These are phyloP conservation scores for Cephonodes hylas DNA, from an alignment of 2,888 invertebrate genomes.

Conservation along the genomic window DNA sequence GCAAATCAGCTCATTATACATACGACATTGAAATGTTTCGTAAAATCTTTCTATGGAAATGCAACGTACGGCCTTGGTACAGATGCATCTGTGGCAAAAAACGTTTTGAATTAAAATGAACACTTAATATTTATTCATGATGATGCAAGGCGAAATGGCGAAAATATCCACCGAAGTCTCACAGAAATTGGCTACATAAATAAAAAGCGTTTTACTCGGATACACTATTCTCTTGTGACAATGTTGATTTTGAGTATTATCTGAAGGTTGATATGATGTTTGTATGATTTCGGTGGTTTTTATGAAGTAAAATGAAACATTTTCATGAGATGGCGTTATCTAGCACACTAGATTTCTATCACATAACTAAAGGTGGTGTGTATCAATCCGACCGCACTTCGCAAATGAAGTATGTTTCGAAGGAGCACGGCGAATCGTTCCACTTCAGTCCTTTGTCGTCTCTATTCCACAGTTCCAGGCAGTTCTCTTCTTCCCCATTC, in stretches of 20 bases:
- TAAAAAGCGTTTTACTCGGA: not conserved
- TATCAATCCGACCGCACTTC: slow-evolving; percentile 85
- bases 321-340: slow-evolving; percentile 37
- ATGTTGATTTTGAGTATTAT: not conserved
- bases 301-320: slow-evolving; percentile 4
- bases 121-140: not conserved
- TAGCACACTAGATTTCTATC: slow-evolving; percentile 49
- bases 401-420: slow-evolving; percentile 95
- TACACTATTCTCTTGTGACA: not conserved
- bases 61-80: not conserved
- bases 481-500: slow-evolving; percentile 96
- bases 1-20: slow-evolving; percentile 2
- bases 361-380: slow-evolving; percentile 18
- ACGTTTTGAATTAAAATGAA: not conserved
- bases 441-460: slow-evolving; percentile 95
- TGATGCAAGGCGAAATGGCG: not conserved
- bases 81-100: not conserved
- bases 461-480: slow-evolving; percentile 94
- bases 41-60: not conserved
- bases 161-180: not conserved
- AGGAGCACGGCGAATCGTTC: slow-evolving; percentile 97
- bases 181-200: not conserved
- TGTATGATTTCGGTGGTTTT: slow-evolving; percentile 12
- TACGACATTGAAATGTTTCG: slow-evolving; percentile 1
- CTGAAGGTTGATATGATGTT: not conserved